These are phyloP conservation scores for Agrotis exclamationis DNA, from an alignment of 2,888 invertebrate genomes.

Conservation along the genomic window DNA sequence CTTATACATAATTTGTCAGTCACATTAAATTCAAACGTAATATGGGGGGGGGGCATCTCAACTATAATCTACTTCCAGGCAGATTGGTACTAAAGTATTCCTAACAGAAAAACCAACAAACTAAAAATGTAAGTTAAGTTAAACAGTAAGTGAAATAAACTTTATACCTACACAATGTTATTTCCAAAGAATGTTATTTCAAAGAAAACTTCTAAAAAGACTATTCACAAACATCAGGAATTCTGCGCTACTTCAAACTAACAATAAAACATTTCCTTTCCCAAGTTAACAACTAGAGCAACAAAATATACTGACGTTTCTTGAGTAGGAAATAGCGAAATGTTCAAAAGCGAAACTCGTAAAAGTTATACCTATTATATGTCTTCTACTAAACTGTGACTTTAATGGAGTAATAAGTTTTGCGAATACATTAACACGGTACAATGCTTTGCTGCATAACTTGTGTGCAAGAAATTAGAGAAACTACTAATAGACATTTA, in stretches of 20 bases:
- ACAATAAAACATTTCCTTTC: constrained; percentile 7
- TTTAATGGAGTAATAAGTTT: constrained; percentile 31
- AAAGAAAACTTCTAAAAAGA: not conserved
- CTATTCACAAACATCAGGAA: constrained; percentile 3
- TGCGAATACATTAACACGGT: constrained; percentile 24
- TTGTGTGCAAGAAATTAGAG: constrained; percentile 4
- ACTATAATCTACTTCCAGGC: too few relatives aligned
- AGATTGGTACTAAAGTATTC: too few relatives aligned
- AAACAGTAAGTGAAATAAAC: not conserved
- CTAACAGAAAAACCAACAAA: too few relatives aligned
- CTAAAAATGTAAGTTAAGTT: not conserved
- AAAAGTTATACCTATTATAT: constrained; percentile 29
- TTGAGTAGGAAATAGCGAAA: constrained; percentile 7
- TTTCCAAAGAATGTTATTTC: not conserved
- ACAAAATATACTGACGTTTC: constrained; percentile 9
- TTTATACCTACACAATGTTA: not conserved
- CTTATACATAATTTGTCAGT: too few relatives aligned
- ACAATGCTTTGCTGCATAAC: constrained; percentile 14
- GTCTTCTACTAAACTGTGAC: constrained; percentile 25
- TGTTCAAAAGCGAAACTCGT: constrained; percentile 14
- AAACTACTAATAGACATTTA: not conserved
- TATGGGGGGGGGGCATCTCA: too few relatives aligned
- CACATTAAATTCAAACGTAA: too few relatives aligned
- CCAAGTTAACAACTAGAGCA: constrained; percentile 14
- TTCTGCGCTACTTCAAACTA: not conserved